Conservation (phyloP, 2,113 vertebrate genomes). For the Aspiorhynchus laticeps region DNA sequence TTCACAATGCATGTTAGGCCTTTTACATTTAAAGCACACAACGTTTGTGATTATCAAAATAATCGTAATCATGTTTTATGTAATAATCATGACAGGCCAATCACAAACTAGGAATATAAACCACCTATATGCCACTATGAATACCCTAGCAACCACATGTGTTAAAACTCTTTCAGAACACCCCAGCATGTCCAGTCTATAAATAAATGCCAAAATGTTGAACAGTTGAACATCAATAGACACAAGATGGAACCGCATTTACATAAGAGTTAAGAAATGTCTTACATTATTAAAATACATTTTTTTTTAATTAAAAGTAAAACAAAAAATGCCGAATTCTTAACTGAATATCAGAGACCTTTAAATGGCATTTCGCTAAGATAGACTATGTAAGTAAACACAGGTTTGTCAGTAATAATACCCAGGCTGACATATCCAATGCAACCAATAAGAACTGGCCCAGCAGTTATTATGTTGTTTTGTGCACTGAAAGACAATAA, state of each 20-base stretch:
- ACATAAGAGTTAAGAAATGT: neutral
- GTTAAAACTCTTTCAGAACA: neutral
- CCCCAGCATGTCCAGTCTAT: neutral
- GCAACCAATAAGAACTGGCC: constrained; percentile 25
- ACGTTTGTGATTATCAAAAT: neutral
- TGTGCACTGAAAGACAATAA: constrained; percentile 25
- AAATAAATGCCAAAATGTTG: neutral
- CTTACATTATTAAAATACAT: neutral
- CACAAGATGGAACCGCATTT: neutral
- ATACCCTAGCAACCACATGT: neutral
- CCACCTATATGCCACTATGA: neutral
- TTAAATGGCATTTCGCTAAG: constrained; percentile 43
- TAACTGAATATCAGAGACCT: constrained; percentile 30
- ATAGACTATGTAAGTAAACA: constrained; percentile 23
- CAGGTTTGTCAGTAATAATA: constrained; percentile 7
- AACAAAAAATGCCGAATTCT: neutral
- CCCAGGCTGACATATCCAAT: constrained; percentile 15
- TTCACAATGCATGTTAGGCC: neutral
- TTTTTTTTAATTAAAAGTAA: neutral
- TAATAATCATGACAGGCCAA: constrained; percentile 1
- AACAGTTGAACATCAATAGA: neutral
- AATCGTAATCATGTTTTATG: neutral
- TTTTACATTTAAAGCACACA: neutral
- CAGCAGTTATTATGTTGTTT: constrained; percentile 31
- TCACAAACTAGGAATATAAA: neutral